phyloP scores from a whole-genome alignment of 2,888 invertebrate species.

The Drosophila paranaensis region DNA sequence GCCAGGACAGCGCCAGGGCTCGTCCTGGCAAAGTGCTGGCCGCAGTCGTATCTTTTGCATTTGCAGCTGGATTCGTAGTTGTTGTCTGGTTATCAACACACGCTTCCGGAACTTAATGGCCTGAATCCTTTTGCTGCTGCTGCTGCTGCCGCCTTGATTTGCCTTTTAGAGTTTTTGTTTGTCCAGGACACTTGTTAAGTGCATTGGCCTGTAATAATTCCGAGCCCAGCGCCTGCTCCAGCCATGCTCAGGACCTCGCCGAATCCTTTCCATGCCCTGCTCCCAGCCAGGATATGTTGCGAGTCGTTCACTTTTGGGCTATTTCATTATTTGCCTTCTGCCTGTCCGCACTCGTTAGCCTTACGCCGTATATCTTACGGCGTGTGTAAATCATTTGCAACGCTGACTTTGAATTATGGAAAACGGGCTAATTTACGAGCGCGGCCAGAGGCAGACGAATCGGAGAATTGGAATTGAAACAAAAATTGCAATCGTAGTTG shows the following conservation, averaged over 20 bases:
- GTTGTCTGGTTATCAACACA: conserved; percentile 79
- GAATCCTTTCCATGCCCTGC: background rate
- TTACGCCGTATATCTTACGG: conserved; percentile 44
- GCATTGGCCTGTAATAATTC: conserved; percentile 75
- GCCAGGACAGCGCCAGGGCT: conserved; percentile 45
- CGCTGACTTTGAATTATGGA: conserved; percentile 60
- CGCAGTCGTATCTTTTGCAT: conserved; percentile 32
- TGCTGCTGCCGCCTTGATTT: conserved; percentile 58
- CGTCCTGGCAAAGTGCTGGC: conserved; percentile 22
- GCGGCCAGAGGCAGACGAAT: background rate
- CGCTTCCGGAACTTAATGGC: conserved; percentile 84
- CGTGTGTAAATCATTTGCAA: conserved; percentile 54
- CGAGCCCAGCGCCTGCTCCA: conserved; percentile 8
- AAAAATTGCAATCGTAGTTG: conserved; percentile 7
- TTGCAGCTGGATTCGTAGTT: conserved; percentile 56
- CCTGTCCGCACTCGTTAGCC: conserved; percentile 45
- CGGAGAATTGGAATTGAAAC: conserved; percentile 9
- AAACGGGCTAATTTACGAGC: conserved; percentile 52
- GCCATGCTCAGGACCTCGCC: background rate
- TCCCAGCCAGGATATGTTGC: conserved; percentile 4
- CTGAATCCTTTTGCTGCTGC: conserved; percentile 83
- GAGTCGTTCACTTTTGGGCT: conserved; percentile 3
- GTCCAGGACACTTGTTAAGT: conserved; percentile 55
- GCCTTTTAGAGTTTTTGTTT: conserved; percentile 39
- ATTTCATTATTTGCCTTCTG: conserved; percentile 16